These are phyloP conservation scores for Drosophila kuntzei DNA, from an alignment of 2,888 invertebrate species.

Conservation along the genomic window DNA sequence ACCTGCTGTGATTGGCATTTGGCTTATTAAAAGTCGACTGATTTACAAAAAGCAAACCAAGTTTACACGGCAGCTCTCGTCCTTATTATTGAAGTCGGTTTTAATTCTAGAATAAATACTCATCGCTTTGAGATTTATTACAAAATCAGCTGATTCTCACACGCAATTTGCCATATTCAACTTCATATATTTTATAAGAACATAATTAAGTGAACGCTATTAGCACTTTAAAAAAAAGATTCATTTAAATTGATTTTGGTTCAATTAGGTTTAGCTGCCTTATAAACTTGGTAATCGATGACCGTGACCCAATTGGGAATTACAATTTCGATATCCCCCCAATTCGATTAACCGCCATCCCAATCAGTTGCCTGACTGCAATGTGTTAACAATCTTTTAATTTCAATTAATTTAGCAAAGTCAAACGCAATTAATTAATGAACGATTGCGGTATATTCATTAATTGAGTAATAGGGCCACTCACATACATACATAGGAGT, in stretches of 20 bases:
- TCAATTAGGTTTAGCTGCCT: background rate
- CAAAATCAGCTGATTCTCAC: no score
- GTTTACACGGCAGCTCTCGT: background rate
- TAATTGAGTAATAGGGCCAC: conserved; percentile 43
- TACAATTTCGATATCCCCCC: conserved; percentile 26
- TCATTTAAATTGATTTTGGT: background rate
- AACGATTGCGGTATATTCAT: conserved; percentile 41
- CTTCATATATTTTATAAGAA: no score
- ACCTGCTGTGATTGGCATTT: conserved; percentile 63
- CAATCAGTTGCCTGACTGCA: conserved; percentile 14
- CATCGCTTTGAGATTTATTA: no score
- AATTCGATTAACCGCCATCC: conserved; percentile 27
- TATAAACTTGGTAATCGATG: conserved; percentile 30
- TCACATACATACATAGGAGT: conserved; percentile 7
- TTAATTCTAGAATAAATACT: no score
- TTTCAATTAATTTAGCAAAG: conserved; percentile 40
- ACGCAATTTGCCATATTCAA: no score
- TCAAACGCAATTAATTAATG: conserved; percentile 33
- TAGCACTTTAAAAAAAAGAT: background rate
- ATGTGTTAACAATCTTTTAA: conserved; percentile 33
- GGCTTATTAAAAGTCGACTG: conserved; percentile 37
- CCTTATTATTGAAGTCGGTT: no score
- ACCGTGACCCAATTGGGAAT: conserved; percentile 67
- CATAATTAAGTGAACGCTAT: no score
- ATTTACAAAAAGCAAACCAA: conserved; percentile 10